Conservation (phyloP, 2,797 vertebrate genomes). For the Helarctos malayanus region DNA sequence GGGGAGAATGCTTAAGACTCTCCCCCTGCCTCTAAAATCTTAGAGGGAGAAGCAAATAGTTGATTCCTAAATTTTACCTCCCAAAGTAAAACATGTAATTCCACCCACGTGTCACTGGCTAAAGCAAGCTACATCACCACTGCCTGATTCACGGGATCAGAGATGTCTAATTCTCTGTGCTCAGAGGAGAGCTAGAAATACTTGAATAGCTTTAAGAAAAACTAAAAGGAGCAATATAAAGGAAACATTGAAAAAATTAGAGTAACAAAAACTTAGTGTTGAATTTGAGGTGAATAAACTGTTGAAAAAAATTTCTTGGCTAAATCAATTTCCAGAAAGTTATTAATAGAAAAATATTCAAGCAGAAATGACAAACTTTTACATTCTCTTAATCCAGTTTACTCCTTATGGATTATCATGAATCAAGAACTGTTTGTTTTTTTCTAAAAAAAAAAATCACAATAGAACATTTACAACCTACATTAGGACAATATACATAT, state of each 20-base stretch:
- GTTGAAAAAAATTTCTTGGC: background rate
- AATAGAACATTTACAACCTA: background rate
- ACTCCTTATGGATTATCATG: background rate
- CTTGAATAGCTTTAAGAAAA: background rate
- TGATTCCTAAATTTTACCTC: background rate
- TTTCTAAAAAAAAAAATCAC: background rate
- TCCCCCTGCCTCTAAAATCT: background rate
- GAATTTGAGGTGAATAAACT: conserved; percentile 41
- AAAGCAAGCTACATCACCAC: background rate
- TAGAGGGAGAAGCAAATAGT: too few species aligned
- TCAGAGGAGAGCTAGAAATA: background rate
- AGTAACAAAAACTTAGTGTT: background rate
- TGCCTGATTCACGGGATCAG: background rate
- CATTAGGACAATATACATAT: background rate
- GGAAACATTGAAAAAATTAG: background rate
- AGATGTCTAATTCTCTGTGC: background rate
- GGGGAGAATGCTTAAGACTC: background rate
- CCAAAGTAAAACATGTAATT: background rate
- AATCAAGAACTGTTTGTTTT: background rate
- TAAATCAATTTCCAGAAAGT: background rate
- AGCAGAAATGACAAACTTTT: background rate
- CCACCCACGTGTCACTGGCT: background rate
- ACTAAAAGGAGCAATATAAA: background rate
- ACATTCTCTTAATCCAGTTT: background rate
- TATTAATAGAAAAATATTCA: background rate